Percentiles rank a stretch among this genome's conserved stretches.
These are phyloP conservation scores for Ammodytes dubius DNA, from an alignment of 2,113 vertebrate species.

Conservation along the genomic window DNA sequence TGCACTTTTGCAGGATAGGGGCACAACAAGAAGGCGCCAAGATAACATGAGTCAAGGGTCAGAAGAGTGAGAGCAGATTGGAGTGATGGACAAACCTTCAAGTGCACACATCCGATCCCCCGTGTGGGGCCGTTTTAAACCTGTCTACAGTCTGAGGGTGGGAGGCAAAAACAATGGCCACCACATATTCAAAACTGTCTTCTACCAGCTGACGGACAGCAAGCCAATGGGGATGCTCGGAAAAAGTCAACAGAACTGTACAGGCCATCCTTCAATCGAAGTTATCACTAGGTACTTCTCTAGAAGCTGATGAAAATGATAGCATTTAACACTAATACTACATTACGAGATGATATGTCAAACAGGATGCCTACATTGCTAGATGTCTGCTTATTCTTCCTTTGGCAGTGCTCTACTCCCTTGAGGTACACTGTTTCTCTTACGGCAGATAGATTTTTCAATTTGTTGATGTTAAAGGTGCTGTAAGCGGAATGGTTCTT, in stretches of 20 bases:
- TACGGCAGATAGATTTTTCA: constrained; percentile 12
- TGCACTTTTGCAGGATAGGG: constrained; percentile 46
- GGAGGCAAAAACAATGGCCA: constrained; percentile 5
- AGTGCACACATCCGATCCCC: constrained; percentile 14
- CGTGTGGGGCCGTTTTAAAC: constrained; percentile 22
- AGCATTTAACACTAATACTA: constrained; percentile 1
- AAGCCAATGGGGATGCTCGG: not conserved
- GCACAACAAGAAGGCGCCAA: constrained; percentile 49
- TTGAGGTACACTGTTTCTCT: not conserved
- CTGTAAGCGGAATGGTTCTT: no score
- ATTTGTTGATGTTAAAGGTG: constrained; percentile 2
- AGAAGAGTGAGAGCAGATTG: not conserved
- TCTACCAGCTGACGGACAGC: constrained; percentile 9
- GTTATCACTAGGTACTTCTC: not conserved
- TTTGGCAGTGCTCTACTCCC: not conserved
- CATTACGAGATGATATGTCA: not conserved
- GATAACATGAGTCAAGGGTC: constrained; percentile 40
- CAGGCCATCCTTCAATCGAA: not conserved
- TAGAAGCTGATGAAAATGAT: not conserved
- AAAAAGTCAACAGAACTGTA: not conserved
- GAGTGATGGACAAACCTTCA: constrained; percentile 41
- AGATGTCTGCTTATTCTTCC: not conserved
- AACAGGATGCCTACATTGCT: not conserved
- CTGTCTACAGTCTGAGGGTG: constrained; percentile 14
- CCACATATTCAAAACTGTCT: constrained; percentile 12